These are phyloP conservation scores for Chaetodon trifascialis DNA, from an alignment of 2,113 vertebrate species.

Conservation along the genomic window DNA sequence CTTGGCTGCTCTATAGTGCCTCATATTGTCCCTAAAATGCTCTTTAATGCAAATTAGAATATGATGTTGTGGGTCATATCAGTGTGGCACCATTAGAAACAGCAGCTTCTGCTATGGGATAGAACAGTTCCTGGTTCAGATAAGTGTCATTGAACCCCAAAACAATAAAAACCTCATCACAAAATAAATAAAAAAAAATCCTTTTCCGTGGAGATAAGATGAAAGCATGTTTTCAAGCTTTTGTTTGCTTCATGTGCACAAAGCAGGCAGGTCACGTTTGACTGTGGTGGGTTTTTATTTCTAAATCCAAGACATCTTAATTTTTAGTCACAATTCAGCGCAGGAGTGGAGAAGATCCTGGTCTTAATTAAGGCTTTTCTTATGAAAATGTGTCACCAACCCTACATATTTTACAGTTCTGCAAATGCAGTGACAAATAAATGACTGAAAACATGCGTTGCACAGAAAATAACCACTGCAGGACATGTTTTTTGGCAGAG, in stretches of 20 bases:
- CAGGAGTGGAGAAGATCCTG: neutral
- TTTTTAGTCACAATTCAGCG: neutral
- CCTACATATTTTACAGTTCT: neutral
- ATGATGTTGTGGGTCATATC: constrained; percentile 16
- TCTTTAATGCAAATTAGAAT: neutral
- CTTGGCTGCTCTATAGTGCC: constrained; percentile 1
- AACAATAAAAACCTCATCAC: constrained; percentile 39
- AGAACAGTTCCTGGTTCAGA: neutral
- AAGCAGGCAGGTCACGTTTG: neutral
- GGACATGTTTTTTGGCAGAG: neutral
- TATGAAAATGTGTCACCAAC: neutral
- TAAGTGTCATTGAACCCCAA: constrained; percentile 22
- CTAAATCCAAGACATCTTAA: constrained; percentile 1
- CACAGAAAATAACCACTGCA: too few relatives aligned
- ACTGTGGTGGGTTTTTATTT: neutral
- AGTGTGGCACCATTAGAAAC: neutral
- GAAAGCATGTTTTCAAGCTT: constrained; percentile 26
- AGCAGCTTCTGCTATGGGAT: neutral
- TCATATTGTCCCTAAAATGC: constrained; percentile 10
- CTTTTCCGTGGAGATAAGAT: constrained; percentile 2
- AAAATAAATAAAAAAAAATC: constrained; percentile 15
- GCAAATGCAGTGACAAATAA: neutral
- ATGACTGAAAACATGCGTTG: neutral
- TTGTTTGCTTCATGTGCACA: constrained; percentile 7
- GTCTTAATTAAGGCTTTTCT: neutral